Conservation (phyloP, 2,888 invertebrate genomes). For the Diloba caeruleocephala region DNA sequence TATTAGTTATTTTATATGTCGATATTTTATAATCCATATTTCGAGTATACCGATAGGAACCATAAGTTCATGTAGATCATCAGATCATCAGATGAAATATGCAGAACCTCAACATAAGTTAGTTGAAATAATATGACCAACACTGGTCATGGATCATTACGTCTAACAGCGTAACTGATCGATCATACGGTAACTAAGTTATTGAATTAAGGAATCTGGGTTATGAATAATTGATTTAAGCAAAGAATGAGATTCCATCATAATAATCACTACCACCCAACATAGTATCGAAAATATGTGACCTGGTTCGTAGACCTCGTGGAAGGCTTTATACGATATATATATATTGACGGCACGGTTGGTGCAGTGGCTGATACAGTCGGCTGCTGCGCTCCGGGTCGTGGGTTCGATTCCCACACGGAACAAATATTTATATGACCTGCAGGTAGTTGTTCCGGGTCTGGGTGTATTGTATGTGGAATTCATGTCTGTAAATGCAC, state of each 20-base stretch:
- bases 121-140: constrained; percentile 11
- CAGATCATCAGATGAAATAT: no score
- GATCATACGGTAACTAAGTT: constrained; percentile 20
- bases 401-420: no score
- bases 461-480: no score
- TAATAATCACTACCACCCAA: constrained; percentile 12
- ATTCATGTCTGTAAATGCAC: no score
- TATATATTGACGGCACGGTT: no score
- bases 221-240: constrained; percentile 48
- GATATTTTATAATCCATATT: background rate
- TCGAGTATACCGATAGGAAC: no score
- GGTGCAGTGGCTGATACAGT: no score
- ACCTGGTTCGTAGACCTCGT: constrained; percentile 26
- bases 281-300: constrained; percentile 23
- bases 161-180: constrained; percentile 16
- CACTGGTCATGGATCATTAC: constrained; percentile 21
- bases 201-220: constrained; percentile 47
- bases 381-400: no score
- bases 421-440: no score
- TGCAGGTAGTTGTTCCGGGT: no score
- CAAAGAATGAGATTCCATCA: constrained; percentile 28
- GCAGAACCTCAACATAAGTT: background rate
- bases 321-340: constrained; percentile 25
- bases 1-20: constrained; percentile 4
- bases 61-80: no score